Conservation (phyloP, 2,888 invertebrate genomes). For the Tineola bisselliella region DNA sequence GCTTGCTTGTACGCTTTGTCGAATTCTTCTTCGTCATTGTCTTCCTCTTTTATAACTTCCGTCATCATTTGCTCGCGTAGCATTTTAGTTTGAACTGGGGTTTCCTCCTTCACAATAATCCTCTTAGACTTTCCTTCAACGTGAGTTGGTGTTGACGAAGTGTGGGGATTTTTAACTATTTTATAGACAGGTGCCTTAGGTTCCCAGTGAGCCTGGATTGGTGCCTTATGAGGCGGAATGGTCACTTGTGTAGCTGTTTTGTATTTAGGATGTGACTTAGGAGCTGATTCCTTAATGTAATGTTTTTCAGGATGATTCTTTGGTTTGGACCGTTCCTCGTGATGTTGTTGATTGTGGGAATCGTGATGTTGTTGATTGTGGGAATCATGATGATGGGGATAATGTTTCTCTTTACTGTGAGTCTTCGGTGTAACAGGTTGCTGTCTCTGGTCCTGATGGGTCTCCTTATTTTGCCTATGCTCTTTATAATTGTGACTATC, state of each 20-base stretch:
- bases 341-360: not conserved
- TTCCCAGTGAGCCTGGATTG: conserved; percentile 16
- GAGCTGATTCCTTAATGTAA: not conserved
- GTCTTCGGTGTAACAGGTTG: conserved; percentile 16
- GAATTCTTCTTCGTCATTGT: conserved; percentile 55
- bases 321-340: conserved; percentile 12
- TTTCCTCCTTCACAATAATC: conserved; percentile 42
- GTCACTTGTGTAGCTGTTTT: not conserved
- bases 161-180: not conserved
- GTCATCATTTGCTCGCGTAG: conserved; percentile 37
- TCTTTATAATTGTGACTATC: conserved; percentile 18
- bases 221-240: not conserved
- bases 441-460: conserved; percentile 17
- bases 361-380: too few species aligned
- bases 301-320: conserved; percentile 18
- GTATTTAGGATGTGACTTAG: not conserved
- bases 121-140: conserved; percentile 45
- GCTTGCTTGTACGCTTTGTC: conserved; percentile 55
- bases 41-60: conserved; percentile 39
- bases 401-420: conserved; percentile 18
- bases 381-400: conserved; percentile 14
- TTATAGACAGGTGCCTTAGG: conserved; percentile 16
- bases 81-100: conserved; percentile 38
- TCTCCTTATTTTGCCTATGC: conserved; percentile 20
- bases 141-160: conserved; percentile 20